Base-by-base conservation (phyloP, 2,113 vertebrate genomes). In the Salvelinus namaycush region DNA sequence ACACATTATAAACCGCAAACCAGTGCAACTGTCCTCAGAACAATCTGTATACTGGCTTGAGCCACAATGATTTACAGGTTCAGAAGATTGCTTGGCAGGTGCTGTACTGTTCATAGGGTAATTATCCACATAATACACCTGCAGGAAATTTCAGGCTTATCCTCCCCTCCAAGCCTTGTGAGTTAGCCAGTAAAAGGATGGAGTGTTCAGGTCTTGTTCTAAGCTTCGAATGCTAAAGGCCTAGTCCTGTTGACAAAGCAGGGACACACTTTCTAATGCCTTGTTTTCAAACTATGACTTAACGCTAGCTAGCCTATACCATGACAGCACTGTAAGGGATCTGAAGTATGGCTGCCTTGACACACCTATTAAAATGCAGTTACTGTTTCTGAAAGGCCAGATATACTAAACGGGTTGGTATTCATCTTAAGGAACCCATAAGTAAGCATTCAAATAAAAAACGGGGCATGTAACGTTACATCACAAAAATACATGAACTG, bases 31-130 rank as follows among this genome's bases (percentile, higher is more conserved):
- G 4, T 54, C 16, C 51, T 54, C 18, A 16, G 16, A 54, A 54
- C 51, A 14, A 54, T 16, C 12, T 18, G 16, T 54, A 18, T 18
- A 5, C 51, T 11, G 39, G 39, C 14, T 8, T 57, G 54, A 70
- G 26, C 18, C 0, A 62, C 74, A 75, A 14, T 70, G 62, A 29
- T 78, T 76, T 65, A 80, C 44, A 76, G 73, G 77, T 79, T 73
- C 76, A 76, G 70, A 79, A 81, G 75, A 79, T 54, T 62, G 39
- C 31, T 73, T 27, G 16, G 76, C 78, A 81, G 71, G 68, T 77
- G 49, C 39, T 51, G 49, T 16, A 73, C 44, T 72, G 83, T 66
- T 49, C 76, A 75, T 29, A 79, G 59, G 71, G 60, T 66, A 79
- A 79, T 81, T 81, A 77, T 73, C 60, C 51, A 48, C 14, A 72